These are phyloP conservation scores for Lissonota sp. DNA, from an alignment of 2,888 invertebrate species.

Conservation along the genomic window DNA sequence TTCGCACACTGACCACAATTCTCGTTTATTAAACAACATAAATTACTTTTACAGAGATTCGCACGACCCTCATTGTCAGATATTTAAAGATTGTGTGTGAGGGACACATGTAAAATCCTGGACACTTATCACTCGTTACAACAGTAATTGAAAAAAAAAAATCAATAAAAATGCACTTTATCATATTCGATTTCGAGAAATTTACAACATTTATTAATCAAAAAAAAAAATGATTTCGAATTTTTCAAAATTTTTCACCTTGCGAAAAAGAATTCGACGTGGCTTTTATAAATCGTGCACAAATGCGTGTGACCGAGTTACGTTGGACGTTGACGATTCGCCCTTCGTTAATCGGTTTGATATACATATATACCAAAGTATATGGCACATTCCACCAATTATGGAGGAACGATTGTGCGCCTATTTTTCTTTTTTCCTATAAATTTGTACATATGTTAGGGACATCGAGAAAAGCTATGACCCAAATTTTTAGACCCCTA, in stretches of 20 bases:
- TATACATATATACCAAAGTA: slow-evolving; percentile 2
- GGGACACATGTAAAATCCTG: slow-evolving; percentile 52
- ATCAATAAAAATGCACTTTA: slow-evolving; percentile 49
- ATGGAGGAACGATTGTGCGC: too few species aligned
- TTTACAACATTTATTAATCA: slow-evolving; percentile 54
- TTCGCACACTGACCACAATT: slow-evolving; percentile 50
- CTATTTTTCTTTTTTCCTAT: too few species aligned
- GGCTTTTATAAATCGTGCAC: slow-evolving; percentile 20
- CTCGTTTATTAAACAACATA: slow-evolving; percentile 57
- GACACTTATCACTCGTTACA: slow-evolving; percentile 62
- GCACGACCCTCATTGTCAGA: slow-evolving; percentile 43
- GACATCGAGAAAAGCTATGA: too few species aligned
- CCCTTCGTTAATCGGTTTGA: too few species aligned
- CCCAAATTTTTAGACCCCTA: too few species aligned
- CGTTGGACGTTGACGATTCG: too few species aligned
- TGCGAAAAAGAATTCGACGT: slow-evolving; percentile 15
- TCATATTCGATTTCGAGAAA: slow-evolving; percentile 45
- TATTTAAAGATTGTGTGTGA: slow-evolving; percentile 37
- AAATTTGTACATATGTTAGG: too few species aligned
- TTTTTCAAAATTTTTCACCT: slow-evolving; percentile 34
- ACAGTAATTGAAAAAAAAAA: slow-evolving; percentile 51
- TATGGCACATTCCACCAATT: slow-evolving; percentile 22
- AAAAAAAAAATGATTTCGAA: slow-evolving; percentile 41
- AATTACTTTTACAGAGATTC: slow-evolving; percentile 61
- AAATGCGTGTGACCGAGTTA: neutral